Evolutionary conservation across 92 coral and sea anemone species (phyloP).

Genomic region (Nematostella vectensis): DNA sequence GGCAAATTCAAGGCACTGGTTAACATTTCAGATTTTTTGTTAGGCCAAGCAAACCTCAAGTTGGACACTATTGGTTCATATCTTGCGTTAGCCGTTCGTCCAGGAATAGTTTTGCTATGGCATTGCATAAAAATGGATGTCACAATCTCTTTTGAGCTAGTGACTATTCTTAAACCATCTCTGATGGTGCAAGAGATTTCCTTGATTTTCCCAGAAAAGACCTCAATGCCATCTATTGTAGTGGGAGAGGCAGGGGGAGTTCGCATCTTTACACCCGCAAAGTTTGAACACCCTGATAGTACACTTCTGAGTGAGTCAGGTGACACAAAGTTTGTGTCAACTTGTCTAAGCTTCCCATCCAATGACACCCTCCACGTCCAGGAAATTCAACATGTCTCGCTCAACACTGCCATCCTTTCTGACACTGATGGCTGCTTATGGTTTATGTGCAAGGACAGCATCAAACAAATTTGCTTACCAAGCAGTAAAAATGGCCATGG

Average conservation of each 20-base stretch:
- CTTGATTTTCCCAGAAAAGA: conserved; percentile 32
- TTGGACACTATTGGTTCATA: conserved; percentile 41
- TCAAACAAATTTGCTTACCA: conserved; percentile 64
- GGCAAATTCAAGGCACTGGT: conserved; percentile 83
- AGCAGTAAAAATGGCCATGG: conserved; percentile 78
- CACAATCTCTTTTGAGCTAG: conserved; percentile 48
- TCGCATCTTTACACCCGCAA: conserved; percentile 39
- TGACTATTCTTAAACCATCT: conserved; percentile 41
- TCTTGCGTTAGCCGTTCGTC: conserved; percentile 53
- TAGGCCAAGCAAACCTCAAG: conserved; percentile 34
- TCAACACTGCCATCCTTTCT: conserved; percentile 52
- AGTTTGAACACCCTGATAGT: conserved; percentile 23
- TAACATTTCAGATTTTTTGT: conserved; percentile 56
- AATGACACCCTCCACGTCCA: conserved; percentile 17
- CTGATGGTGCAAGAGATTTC: conserved; percentile 54
- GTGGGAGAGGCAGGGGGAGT: conserved; percentile 88
- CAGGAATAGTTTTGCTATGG: conserved; percentile 66
- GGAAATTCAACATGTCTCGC: conserved; percentile 67
- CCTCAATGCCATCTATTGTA: conserved; percentile 47
- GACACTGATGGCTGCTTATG: conserved; percentile 77
- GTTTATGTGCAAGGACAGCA: conserved; percentile 42
- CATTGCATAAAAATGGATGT: conserved; percentile 60
- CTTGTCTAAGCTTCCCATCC: conserved; percentile 41
- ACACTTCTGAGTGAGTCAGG: too few species aligned
- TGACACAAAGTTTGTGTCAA: conserved; percentile 34